These are phyloP conservation scores for Petrocephalus zakoni DNA, from an alignment of 2,113 vertebrate species.

Conservation along the genomic window DNA sequence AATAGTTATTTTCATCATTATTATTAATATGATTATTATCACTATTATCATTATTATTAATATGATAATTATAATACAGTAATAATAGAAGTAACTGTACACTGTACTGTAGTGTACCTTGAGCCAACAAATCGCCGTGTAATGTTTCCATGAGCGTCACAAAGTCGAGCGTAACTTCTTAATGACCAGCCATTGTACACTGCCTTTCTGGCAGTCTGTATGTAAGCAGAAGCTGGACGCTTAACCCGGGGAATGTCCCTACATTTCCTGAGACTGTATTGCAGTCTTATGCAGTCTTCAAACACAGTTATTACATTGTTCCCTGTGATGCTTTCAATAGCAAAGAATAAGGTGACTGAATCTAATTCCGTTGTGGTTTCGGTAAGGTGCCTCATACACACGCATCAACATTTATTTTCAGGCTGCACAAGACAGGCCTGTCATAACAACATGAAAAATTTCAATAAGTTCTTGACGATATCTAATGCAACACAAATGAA, in stretches of 20 bases:
- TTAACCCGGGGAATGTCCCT: background rate
- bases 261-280: background rate
- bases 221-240: background rate
- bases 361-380: background rate
- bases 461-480: constrained; percentile 7
- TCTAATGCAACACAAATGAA: constrained; percentile 5
- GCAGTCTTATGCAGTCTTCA: background rate
- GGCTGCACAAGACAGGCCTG: background rate
- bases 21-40: too few relatives aligned
- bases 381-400: background rate
- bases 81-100: background rate
- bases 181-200: background rate
- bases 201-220: background rate
- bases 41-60: too few relatives aligned
- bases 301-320: background rate
- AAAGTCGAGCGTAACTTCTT: background rate
- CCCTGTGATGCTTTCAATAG: background rate
- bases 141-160: background rate
- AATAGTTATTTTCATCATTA: too few relatives aligned
- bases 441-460: constrained; percentile 1
- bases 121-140: background rate
- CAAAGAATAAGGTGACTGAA: background rate
- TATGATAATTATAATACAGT: background rate
- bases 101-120: background rate
- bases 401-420: background rate